Conservation (phyloP, 2,888 invertebrate species). For the Dynastes maya region DNA sequence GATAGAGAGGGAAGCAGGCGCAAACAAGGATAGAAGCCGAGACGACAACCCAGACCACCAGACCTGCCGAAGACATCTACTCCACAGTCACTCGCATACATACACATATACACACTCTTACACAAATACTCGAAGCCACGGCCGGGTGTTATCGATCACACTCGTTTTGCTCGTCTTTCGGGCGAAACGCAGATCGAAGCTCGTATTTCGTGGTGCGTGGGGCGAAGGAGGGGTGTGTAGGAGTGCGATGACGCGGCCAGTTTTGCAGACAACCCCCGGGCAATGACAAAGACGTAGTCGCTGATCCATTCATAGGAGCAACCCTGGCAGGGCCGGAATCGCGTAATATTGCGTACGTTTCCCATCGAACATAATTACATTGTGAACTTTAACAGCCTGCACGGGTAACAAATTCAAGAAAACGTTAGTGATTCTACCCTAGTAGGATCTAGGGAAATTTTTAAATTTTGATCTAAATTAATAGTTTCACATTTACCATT, state of each 20-base stretch:
- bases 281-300: constrained; percentile 56
- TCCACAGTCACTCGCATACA: constrained; percentile 3
- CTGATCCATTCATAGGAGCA: constrained; percentile 69
- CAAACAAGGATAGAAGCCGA: constrained; percentile 15
- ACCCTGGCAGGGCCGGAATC: constrained; percentile 23
- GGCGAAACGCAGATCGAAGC: constrained; percentile 19
- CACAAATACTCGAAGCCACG: constrained; percentile 8
- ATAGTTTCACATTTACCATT: too few relatives aligned
- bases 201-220: constrained; percentile 33
- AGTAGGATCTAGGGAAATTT: too few relatives aligned
- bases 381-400: not conserved
- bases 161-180: constrained; percentile 30
- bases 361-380: not conserved
- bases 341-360: not conserved
- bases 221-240: constrained; percentile 57
- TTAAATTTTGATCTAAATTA: too few relatives aligned
- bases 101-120: constrained; percentile 5
- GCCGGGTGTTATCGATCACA: constrained; percentile 40
- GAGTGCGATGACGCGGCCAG: constrained; percentile 69
- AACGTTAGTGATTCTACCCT: too few relatives aligned
- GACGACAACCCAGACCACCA: constrained; percentile 55
- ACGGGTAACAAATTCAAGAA: too few relatives aligned
- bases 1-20: constrained; percentile 14
- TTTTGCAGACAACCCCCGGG: constrained; percentile 63
- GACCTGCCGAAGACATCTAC: constrained; percentile 57